Base-by-base conservation (phyloP, 2,113 vertebrate genomes). In the Tamias sibiricus region DNA sequence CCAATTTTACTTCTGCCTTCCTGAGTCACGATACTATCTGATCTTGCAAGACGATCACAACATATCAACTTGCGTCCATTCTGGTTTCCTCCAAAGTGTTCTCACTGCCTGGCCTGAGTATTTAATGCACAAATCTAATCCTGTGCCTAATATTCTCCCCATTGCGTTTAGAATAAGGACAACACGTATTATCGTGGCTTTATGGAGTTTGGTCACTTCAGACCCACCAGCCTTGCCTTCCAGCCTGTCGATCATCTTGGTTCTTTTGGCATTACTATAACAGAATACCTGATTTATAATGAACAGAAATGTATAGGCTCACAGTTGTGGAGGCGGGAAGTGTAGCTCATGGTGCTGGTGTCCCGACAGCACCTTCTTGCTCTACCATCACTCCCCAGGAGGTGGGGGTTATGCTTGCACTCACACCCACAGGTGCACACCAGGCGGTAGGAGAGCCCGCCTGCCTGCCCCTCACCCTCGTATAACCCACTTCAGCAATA, bases 311-410 rank as follows among this genome's bases (percentile, higher is more conserved):
- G 1, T n/a, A 20, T 6, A 1, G 17, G 40, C 35, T 72, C 47
- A 6, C 28, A 19, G 12, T 6, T 13, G 35, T 59, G 85, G 17
- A 30, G 49, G 26, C 22, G 9, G 28, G 52, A 24, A 59, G 68
- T 49, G 30, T 16, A 8, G 54, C 54, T 35, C 37, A 2, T 20
- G 52, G 30, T 14, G 3, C 52, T 40, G 17, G 69, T n/a, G 17
- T 35, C 19, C 14, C 3, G 85, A 12, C 2, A 13, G n/a, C n/a
- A n/a, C n/a, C n/a, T n/a, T n/a, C n/a, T n/a, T n/a, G n/a, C n/a
- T n/a, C n/a, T n/a, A n/a, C n/a, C n/a, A n/a, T 57, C n/a, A 8
- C 10, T 5, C 57, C 26, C 0, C 1, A 6, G 32, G n/a, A 57
- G 26, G n/a, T 59, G n/a, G 30, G 9, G 28, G 1, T 2, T 6